These are phyloP conservation scores for Heteractis magnifica DNA, from an alignment of 92 coral and sea anemone species.

Conservation along the genomic window DNA sequence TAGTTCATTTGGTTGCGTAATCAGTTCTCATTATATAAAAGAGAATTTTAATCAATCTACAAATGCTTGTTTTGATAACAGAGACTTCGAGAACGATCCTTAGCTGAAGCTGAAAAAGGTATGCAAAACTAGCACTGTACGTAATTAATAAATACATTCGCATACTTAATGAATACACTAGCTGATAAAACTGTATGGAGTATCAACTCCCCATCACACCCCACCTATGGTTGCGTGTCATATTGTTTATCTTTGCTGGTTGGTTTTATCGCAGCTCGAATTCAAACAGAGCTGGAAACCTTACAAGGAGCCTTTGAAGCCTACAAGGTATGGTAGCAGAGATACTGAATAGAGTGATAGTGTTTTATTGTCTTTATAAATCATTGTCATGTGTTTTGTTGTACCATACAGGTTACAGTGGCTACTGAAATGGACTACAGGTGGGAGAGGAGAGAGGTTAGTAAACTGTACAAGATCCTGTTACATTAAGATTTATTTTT, in stretches of 20 bases:
- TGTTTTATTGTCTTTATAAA: not conserved
- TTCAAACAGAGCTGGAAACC: conserved; percentile 54
- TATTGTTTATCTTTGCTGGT: not conserved
- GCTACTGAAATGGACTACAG: conserved; percentile 83
- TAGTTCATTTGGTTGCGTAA: too few relatives aligned
- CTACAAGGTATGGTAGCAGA: conserved; percentile 48
- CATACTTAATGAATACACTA: too few relatives aligned
- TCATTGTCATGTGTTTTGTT: not conserved
- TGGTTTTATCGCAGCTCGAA: conserved; percentile 28
- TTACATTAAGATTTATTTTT: too few relatives aligned
- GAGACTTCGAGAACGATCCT: conserved; percentile 42
- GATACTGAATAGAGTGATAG: not conserved
- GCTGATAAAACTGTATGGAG: too few relatives aligned
- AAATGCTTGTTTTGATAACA: conserved; percentile 4
- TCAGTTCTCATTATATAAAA: not conserved
- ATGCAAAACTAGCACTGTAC: not conserved
- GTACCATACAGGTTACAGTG: conserved; percentile 64
- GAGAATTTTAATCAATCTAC: not conserved
- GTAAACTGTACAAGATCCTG: not conserved
- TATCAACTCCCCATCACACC: too few relatives aligned
- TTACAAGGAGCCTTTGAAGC: conserved; percentile 82
- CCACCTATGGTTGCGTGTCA: not conserved
- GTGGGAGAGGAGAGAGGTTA: conserved; percentile 88
- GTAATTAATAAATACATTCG: too few relatives aligned
- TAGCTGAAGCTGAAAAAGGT: conserved; percentile 61